A percentile compares a stretch with the other conserved stretches of the same genome.
These are phyloP conservation scores for Tanytarsus gracilentus DNA, from an alignment of 2,888 invertebrate genomes.

Conservation along the genomic window DNA sequence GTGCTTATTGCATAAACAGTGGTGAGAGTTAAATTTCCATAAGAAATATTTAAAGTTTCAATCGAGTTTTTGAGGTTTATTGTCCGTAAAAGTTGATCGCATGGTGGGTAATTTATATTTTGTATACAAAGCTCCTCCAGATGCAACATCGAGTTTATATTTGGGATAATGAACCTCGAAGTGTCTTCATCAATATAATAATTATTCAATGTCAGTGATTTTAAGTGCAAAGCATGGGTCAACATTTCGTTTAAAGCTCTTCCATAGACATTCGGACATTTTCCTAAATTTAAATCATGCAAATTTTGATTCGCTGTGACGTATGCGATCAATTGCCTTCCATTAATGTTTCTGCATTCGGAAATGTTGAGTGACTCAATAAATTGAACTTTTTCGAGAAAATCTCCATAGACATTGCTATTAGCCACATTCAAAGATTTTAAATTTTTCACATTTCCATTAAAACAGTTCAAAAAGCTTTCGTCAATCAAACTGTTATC, in stretches of 20 bases:
- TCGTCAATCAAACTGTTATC: slow-evolving; percentile 15
- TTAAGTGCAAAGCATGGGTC: not conserved
- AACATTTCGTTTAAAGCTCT: slow-evolving; percentile 13
- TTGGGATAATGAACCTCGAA: slow-evolving; percentile 11
- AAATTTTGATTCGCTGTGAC: not conserved
- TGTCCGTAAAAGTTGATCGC: slow-evolving; percentile 15
- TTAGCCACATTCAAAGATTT: slow-evolving; percentile 16
- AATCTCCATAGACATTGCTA: not conserved
- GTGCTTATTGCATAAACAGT: slow-evolving; percentile 19
- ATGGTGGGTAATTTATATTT: slow-evolving; percentile 9
- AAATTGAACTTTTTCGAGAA: not conserved
- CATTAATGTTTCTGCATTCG: slow-evolving; percentile 8
- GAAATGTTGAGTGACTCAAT: slow-evolving; percentile 5
- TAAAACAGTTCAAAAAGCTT: slow-evolving; percentile 8
- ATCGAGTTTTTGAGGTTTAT: slow-evolving; percentile 3
- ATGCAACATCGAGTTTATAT: slow-evolving; percentile 6
- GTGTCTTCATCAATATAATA: slow-evolving; percentile 25
- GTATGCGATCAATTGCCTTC: not conserved
- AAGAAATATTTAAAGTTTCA: slow-evolving; percentile 20
- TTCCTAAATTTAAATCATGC: not conserved
- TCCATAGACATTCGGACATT: slow-evolving; percentile 12
- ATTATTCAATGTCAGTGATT: slow-evolving; percentile 8
- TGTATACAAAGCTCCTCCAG: not conserved
- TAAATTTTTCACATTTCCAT: not conserved
- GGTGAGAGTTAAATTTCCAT: slow-evolving; percentile 17